Conservation (phyloP, 2,113 vertebrate species). For the Strix aluco region DNA sequence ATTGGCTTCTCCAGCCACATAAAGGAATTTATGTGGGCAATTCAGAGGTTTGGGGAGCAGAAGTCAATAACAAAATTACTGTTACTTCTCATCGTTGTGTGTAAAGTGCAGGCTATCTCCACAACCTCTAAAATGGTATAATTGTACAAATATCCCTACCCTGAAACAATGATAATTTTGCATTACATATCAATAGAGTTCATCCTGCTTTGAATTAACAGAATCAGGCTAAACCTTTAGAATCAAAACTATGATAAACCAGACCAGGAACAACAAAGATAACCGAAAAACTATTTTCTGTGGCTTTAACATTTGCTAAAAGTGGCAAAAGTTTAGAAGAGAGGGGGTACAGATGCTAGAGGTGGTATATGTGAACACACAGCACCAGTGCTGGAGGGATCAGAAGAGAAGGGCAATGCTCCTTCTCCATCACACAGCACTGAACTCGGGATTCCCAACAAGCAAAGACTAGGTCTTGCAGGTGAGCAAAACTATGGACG, state of each 20-base stretch:
- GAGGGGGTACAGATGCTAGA: background rate
- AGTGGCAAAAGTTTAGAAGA: background rate
- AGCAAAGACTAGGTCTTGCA: background rate
- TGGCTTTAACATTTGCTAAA: background rate
- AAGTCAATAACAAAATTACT: background rate
- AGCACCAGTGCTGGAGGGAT: fast-evolving
- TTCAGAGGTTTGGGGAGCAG: background rate
- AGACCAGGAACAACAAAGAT: background rate
- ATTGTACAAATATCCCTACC: background rate
- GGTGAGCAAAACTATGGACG: background rate
- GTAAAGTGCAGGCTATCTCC: background rate
- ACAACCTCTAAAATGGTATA: background rate
- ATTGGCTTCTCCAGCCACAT: background rate
- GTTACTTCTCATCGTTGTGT: background rate
- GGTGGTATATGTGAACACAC: background rate
- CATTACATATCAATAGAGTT: background rate
- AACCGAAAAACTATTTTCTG: background rate
- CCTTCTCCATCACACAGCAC: background rate
- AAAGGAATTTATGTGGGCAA: background rate
- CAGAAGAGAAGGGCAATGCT: background rate
- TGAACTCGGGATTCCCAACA: background rate
- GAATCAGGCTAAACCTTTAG: background rate
- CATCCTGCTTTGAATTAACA: background rate
- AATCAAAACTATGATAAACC: background rate
- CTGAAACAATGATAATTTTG: background rate